phyloP scores from a whole-genome alignment of 2,797 vertebrate species.

The Platyrinchus mystaceus region DNA sequence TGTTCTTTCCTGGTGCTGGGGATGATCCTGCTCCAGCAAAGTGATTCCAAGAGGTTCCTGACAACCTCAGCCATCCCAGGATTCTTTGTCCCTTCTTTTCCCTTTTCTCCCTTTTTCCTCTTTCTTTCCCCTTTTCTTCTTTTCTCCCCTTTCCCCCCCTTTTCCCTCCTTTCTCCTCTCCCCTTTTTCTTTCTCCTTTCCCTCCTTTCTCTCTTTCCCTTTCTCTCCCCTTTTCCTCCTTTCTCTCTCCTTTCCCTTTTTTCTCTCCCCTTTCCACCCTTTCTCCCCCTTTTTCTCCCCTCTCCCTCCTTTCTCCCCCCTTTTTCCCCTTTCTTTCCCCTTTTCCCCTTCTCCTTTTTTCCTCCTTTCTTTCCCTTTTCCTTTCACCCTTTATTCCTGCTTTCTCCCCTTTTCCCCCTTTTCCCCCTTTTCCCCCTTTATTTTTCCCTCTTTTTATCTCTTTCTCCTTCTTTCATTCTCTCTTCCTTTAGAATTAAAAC shows the following conservation, averaged over 20 bases:
- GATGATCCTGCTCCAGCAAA: background rate
- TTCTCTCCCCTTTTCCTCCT: too few species aligned
- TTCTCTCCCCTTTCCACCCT: too few species aligned
- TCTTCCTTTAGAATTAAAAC: background rate
- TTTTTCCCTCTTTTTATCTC: too few species aligned
- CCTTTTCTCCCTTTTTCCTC: background rate
- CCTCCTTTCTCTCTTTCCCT: too few species aligned
- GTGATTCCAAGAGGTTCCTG: background rate
- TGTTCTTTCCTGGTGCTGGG: background rate
- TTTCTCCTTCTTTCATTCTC: background rate
- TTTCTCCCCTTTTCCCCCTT: too few species aligned
- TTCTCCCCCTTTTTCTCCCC: too few species aligned
- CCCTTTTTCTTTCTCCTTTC: too few species aligned
- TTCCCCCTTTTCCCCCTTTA: too few species aligned
- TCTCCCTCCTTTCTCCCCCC: too few species aligned
- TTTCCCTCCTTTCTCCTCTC: background rate
- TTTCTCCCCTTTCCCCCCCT: too few species aligned
- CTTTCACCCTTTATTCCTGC: too few species aligned
- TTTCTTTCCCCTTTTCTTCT: fast-evolving
- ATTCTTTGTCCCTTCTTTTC: background rate
- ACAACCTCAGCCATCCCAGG: background rate
- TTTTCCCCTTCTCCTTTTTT: background rate
- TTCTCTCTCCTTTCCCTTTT: too few species aligned
- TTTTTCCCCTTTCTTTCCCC: background rate
- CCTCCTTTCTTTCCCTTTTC: background rate